Base-by-base conservation (phyloP, 1,140 invertebrate species). In the Drosophila nikananu region DNA sequence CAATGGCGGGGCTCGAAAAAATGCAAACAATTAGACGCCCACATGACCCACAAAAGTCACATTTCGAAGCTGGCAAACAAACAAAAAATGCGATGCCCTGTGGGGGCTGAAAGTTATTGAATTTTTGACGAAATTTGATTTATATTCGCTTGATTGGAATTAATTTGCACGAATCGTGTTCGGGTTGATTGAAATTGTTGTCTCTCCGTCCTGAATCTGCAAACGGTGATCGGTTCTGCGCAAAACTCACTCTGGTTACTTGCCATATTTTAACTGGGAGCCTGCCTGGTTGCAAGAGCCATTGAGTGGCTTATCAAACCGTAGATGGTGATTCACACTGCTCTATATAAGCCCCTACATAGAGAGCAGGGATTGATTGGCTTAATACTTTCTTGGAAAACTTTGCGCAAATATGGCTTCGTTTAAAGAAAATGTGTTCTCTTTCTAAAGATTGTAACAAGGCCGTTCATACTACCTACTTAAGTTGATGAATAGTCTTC, bases 21-120 rank as follows among this genome's bases (percentile, higher is more conserved):
- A 76, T 87, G 59, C 84, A 65, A 78, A 84, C 83, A 87, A 89
- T 87, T 87, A 89, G 65, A 87, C 83, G 77, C 84, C 83, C 86
- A 87, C 83, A 66, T 89, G 73, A 76, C 48, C 60, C 51, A 65
- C 58, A 78, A 64, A 86, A 54, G 60, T 78, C 61, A 66, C 54
- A 80, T 80, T 73, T 42, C 27, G n/a, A 71, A 46, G 21, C 44
- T 23, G 1, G 15, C 21, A 25, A 15, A 65, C 6, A 35, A 62
- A n/a, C n/a, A n/a, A 60, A 80, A 77, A 55, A 37, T 65, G 63
- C 51, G 58, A 61, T 76, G 65, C 72, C 84, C 81, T 78, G 84
- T 78, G 75, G 75, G 76, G 49, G 72, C 66, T 72, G 68, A n/a
- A 30, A 72, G 63, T 54, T 68, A 71, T 71, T 67, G 67, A 62